phyloP scores from a whole-genome alignment of 92 coral and sea anemone genomes.

The Palythoa grandis region DNA sequence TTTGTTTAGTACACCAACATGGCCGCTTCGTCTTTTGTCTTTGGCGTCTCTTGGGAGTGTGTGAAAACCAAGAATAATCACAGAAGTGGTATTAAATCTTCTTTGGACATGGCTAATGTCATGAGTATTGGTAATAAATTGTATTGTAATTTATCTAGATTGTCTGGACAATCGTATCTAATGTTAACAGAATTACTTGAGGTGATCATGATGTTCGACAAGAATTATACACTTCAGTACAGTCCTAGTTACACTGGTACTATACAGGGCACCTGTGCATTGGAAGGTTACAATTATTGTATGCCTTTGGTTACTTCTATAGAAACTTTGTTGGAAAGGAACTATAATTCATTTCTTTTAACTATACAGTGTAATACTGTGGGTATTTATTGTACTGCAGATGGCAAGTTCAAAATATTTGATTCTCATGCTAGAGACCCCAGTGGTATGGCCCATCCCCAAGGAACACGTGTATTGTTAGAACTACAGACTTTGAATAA shows the following conservation, averaged over 20 bases:
- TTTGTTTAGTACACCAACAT: too few relatives aligned
- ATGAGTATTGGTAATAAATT: constrained; percentile 63
- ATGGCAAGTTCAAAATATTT: constrained; percentile 49
- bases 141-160: constrained; percentile 48
- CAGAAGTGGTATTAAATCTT: constrained; percentile 41
- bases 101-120: constrained; percentile 43
- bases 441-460: constrained; percentile 56
- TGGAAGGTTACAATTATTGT: constrained; percentile 50
- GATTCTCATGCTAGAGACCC: constrained; percentile 66
- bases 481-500: constrained; percentile 25
- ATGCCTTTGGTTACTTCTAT: constrained; percentile 60
- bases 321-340: constrained; percentile 45
- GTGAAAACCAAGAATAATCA: too few relatives aligned
- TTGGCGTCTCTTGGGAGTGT: too few relatives aligned
- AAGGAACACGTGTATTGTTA: constrained; percentile 56
- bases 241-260: constrained; percentile 54
- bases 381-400: constrained; percentile 31
- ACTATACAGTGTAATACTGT: constrained; percentile 50
- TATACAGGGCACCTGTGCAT: constrained; percentile 16
- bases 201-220: constrained; percentile 36
- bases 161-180: constrained; percentile 44
- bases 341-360: constrained; percentile 56
- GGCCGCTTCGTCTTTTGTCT: too few relatives aligned
- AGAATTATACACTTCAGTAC: constrained; percentile 37
- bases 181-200: constrained; percentile 52